A percentile compares a stretch with the other conserved stretches of the same genome.
phyloP scores from a whole-genome alignment of 2,797 vertebrate genomes.

The Eupleurogrammus muticus region DNA sequence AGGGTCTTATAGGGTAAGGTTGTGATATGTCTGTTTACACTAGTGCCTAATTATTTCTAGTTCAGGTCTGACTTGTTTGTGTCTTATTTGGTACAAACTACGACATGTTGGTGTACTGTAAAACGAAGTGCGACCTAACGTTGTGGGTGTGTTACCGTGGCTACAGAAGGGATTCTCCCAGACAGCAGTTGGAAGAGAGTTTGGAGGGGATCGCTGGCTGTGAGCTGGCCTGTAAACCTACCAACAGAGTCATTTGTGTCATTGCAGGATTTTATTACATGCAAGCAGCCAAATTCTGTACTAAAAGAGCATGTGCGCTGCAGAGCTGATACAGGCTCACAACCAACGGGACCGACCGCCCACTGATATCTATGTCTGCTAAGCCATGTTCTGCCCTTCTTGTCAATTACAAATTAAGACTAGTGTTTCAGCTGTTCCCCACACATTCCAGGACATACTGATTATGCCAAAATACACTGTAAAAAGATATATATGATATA shows the following conservation, averaged over 20 bases:
- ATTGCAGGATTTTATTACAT: slow-evolving; percentile 24
- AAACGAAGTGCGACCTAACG: neutral
- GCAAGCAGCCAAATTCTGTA: neutral
- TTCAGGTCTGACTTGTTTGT: too few species aligned
- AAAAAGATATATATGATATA: slow-evolving; percentile 4
- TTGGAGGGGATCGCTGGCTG: slow-evolving; percentile 89
- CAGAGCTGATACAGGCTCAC: neutral
- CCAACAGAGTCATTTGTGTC: slow-evolving; percentile 34
- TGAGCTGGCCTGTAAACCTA: slow-evolving; percentile 92
- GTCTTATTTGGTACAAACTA: too few species aligned
- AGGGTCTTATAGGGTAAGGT: too few species aligned
- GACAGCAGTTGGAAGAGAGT: slow-evolving; percentile 94
- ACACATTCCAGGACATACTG: slow-evolving; percentile 22
- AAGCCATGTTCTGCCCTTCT: slow-evolving; percentile 28
- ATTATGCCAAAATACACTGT: slow-evolving; percentile 41
- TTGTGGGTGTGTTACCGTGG: slow-evolving; percentile 79
- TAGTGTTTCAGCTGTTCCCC: neutral
- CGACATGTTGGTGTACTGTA: too few species aligned
- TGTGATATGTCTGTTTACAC: too few species aligned
- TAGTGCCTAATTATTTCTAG: too few species aligned
- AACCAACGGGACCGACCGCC: too few species aligned
- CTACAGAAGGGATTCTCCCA: slow-evolving; percentile 88
- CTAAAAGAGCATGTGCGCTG: slow-evolving; percentile 14
- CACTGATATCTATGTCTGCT: neutral
- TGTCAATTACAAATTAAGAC: slow-evolving; percentile 47